These are phyloP conservation scores for Echiichthys vipera DNA, from an alignment of 2,797 vertebrate species.

Conservation along the genomic window DNA sequence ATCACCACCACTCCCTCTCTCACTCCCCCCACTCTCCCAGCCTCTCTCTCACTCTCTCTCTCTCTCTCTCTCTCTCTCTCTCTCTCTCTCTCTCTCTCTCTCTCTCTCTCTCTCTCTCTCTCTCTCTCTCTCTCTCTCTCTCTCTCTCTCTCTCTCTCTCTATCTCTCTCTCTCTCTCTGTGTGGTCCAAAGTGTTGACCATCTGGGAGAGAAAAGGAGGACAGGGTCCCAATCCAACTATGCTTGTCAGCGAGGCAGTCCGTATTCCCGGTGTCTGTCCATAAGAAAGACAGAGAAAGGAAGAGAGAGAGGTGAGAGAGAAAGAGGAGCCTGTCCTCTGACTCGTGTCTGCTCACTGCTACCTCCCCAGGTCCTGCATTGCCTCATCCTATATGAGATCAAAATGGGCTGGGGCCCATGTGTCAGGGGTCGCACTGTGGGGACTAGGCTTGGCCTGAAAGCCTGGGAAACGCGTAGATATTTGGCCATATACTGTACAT, in stretches of 20 bases:
- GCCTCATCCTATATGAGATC: constrained; percentile 84
- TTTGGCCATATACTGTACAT: constrained; percentile 75
- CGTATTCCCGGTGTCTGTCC: constrained; percentile 41
- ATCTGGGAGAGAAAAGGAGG: constrained; percentile 68
- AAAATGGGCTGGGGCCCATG: constrained; percentile 83
- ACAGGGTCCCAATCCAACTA: constrained; percentile 74
- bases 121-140: constrained; percentile 30
- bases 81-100: constrained; percentile 38
- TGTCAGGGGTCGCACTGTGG: constrained; percentile 83
- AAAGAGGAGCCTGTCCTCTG: constrained; percentile 58
- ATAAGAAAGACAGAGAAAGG: constrained; percentile 38
- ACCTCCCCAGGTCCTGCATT: constrained; percentile 77
- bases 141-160: constrained; percentile 21
- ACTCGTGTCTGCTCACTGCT: constrained; percentile 74
- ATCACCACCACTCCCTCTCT: constrained; percentile 40
- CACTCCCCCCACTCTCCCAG: constrained; percentile 34
- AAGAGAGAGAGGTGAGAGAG: constrained; percentile 11
- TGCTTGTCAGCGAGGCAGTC: constrained; percentile 67
- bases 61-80: constrained; percentile 36
- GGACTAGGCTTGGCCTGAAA: constrained; percentile 83
- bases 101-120: constrained; percentile 18
- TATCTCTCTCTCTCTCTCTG: constrained; percentile 37
- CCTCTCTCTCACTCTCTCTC: constrained; percentile 11
- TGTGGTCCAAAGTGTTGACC: constrained; percentile 71
- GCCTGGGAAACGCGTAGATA: constrained; percentile 81